phyloP scores from a whole-genome alignment of 2,113 vertebrate species.

The Athene noctua region DNA sequence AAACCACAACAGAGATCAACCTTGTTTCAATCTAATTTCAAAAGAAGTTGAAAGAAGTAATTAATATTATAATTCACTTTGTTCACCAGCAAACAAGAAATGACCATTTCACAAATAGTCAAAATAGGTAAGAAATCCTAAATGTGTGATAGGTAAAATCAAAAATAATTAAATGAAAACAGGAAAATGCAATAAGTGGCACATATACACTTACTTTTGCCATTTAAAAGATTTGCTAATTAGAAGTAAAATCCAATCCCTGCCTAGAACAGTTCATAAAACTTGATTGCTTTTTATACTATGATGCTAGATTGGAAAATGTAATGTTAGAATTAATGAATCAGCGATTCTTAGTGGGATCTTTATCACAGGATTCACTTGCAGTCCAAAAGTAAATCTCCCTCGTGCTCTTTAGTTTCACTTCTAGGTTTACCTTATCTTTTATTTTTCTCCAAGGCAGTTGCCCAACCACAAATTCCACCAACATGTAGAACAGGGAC shows the following conservation, averaged over 20 bases:
- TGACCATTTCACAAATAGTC: background rate
- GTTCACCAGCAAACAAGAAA: background rate
- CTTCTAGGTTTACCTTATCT: slow-evolving; percentile 86
- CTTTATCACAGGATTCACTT: background rate
- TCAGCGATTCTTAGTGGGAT: background rate
- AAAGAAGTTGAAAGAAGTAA: background rate
- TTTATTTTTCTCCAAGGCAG: slow-evolving; percentile 99
- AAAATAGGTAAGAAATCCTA: background rate
- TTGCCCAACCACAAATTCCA: slow-evolving; percentile 96
- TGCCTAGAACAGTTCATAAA: background rate
- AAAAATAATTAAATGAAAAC: background rate
- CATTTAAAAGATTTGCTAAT: background rate
- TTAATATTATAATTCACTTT: background rate
- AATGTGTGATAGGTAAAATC: background rate
- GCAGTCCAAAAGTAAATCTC: background rate
- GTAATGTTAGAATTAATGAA: background rate
- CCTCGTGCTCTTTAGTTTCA: background rate
- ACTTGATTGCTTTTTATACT: background rate
- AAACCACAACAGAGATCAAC: background rate
- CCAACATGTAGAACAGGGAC: slow-evolving; percentile 99
- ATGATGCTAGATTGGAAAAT: background rate
- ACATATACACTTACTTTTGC: background rate
- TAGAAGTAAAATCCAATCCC: background rate
- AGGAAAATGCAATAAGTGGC: background rate
- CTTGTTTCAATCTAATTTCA: background rate